Evolutionary conservation across 1,140 invertebrate genomes (phyloP).

Genomic region (Leptoteleia sp.): DNA sequence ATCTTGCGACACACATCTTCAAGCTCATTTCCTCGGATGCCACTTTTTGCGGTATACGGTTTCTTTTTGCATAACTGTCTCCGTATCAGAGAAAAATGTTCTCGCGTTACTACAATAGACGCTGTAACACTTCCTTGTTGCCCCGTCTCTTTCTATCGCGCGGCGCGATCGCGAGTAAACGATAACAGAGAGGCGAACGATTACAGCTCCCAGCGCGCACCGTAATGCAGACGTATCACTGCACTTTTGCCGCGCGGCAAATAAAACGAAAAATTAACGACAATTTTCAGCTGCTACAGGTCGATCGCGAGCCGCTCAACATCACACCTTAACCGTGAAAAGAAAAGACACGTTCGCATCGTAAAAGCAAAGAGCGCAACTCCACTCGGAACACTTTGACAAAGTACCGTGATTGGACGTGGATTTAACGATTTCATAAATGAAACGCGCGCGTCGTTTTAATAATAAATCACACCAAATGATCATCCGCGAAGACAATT

Average conservation of each 20-base stretch:
- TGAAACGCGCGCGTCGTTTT: not conserved
- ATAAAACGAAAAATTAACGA: conserved; percentile 25
- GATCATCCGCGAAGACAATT: conserved; percentile 6
- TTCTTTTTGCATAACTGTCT: conserved; percentile 56
- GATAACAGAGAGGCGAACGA: conserved; percentile 13
- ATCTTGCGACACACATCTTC: conserved; percentile 26
- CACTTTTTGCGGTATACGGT: conserved; percentile 24
- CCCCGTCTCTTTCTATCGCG: conserved; percentile 26
- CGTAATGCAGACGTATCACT: conserved; percentile 54
- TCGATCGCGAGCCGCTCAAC: not conserved
- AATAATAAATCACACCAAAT: conserved; percentile 7
- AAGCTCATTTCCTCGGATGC: conserved; percentile 20
- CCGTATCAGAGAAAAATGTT: conserved; percentile 45
- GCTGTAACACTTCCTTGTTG: conserved; percentile 47
- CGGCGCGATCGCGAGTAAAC: conserved; percentile 1
- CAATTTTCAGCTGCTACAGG: not conserved
- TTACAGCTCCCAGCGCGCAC: conserved; percentile 16
- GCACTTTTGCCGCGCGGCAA: conserved; percentile 5
- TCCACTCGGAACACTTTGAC: too few species aligned
- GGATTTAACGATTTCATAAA: not conserved
- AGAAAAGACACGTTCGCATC: not conserved
- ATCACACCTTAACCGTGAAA: not conserved
- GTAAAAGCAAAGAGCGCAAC: too few species aligned
- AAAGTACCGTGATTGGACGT: not conserved
- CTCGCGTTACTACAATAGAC: conserved; percentile 43